phyloP scores from a whole-genome alignment of 2,797 vertebrate genomes.

The Trachops cirrhosus region DNA sequence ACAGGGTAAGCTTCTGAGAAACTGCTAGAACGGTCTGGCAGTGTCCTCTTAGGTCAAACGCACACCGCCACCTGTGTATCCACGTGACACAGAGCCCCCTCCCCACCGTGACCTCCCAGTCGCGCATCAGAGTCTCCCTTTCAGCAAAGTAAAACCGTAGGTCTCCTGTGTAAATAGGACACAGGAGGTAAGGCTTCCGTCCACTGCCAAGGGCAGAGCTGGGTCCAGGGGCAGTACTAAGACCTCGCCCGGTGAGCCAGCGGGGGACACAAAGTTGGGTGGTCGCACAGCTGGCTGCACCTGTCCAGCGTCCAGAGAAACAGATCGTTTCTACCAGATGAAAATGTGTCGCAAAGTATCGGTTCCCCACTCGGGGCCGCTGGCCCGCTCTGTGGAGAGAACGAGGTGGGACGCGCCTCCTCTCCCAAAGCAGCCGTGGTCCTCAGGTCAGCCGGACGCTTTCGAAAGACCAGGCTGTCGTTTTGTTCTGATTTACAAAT shows the following conservation, averaged over 20 bases:
- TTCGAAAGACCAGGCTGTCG: not conserved
- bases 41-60: not conserved
- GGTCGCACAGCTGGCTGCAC: not conserved
- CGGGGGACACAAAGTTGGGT: rapidly evolving
- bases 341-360: too few species aligned
- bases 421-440: not conserved
- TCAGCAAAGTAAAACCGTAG: too few species aligned
- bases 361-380: too few species aligned
- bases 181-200: not conserved
- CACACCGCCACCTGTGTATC: not conserved
- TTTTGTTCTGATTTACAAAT: not conserved
- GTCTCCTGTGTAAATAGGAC: not conserved
- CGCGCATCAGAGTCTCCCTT: not conserved
- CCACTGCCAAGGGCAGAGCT: too few species aligned
- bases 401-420: not conserved
- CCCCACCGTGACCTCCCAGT: not conserved
- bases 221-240: too few species aligned
- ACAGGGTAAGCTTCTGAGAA: not conserved
- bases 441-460: not conserved
- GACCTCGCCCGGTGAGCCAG: too few species aligned
- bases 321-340: too few species aligned
- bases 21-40: not conserved
- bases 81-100: not conserved
- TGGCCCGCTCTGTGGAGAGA: not conserved
- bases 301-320: not conserved